Percentiles rank a stretch among this genome's conserved stretches.
These are phyloP conservation scores for Nanorana parkeri DNA, from an alignment of 2,113 vertebrate genomes.

Conservation along the genomic window DNA sequence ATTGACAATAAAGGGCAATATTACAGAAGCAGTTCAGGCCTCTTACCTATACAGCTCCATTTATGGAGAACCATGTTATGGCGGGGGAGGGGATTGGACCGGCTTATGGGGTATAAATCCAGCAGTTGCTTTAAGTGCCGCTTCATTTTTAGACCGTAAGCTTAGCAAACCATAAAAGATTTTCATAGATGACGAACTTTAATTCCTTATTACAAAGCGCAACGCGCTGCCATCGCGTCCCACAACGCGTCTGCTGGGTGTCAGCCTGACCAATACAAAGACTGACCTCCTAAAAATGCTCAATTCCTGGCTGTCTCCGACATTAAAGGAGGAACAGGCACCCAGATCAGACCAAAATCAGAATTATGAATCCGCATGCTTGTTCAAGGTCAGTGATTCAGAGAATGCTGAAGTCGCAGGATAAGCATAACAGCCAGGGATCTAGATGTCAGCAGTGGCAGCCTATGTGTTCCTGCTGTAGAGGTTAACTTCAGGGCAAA, in stretches of 20 bases:
- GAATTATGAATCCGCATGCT: no score
- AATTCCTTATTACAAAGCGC: not conserved
- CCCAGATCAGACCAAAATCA: no score
- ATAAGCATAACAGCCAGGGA: no score
- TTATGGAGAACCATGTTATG: slow-evolving; percentile 41
- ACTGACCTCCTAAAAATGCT: no score
- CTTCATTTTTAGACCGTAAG: not conserved
- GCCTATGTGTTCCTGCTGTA: no score
- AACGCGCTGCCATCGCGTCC: not conserved
- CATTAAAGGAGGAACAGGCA: no score
- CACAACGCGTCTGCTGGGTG: not conserved
- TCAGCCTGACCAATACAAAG: no score
- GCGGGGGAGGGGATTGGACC: not conserved
- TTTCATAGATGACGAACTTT: not conserved
- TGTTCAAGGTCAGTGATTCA: no score
- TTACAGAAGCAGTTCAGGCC: slow-evolving; percentile 19
- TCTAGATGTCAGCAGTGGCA: no score
- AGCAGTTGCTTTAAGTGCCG: slow-evolving; percentile 11
- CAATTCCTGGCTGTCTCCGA: no score
- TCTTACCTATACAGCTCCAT: slow-evolving; percentile 31
- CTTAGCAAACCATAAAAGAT: slow-evolving; percentile 14
- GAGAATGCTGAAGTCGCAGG: no score
- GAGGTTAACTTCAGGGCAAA: no score
- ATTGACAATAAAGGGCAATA: slow-evolving; percentile 40
- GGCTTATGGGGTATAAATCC: slow-evolving; percentile 17